Conservation (phyloP, 2,113 vertebrate genomes). For the Galbula dea region DNA sequence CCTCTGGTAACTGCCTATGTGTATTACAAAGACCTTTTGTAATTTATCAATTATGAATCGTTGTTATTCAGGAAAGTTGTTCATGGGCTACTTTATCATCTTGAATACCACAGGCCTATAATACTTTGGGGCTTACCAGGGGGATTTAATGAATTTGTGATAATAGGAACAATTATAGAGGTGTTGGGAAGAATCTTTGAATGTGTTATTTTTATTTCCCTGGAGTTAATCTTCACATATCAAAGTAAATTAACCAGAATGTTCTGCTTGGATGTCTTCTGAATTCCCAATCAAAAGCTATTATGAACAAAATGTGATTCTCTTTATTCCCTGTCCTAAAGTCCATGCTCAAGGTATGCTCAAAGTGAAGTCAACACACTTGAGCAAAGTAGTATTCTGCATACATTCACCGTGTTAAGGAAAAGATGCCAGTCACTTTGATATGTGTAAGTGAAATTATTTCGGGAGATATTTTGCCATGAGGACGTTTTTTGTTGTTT, state of each 20-base stretch:
- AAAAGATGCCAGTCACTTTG: background rate
- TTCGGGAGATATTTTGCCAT: background rate
- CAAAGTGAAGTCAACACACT: background rate
- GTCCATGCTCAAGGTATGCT: background rate
- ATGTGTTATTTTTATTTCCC: conserved; percentile 64
- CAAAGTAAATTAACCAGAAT: conserved; percentile 60
- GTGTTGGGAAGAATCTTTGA: conserved; percentile 24
- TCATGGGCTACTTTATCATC: conserved; percentile 21
- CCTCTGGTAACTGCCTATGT: background rate
- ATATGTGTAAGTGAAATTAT: background rate
- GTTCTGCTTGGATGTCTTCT: conserved; percentile 1
- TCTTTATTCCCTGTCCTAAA: background rate
- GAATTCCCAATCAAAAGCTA: conserved; percentile 43
- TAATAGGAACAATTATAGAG: conserved; percentile 50
- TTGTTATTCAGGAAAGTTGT: conserved; percentile 10
- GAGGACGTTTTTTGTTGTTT: background rate
- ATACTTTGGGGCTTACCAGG: background rate
- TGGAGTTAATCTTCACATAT: conserved; percentile 48
- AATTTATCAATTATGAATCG: background rate
- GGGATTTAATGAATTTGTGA: conserved; percentile 32
- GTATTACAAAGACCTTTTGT: background rate
- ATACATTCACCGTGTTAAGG: background rate
- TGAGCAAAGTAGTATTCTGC: background rate
- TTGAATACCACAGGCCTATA: background rate
- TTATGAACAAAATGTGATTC: conserved; percentile 39